Evolutionary conservation across 2,113 vertebrate genomes (phyloP).

Genomic region (Oreotrochilus melanogaster): DNA sequence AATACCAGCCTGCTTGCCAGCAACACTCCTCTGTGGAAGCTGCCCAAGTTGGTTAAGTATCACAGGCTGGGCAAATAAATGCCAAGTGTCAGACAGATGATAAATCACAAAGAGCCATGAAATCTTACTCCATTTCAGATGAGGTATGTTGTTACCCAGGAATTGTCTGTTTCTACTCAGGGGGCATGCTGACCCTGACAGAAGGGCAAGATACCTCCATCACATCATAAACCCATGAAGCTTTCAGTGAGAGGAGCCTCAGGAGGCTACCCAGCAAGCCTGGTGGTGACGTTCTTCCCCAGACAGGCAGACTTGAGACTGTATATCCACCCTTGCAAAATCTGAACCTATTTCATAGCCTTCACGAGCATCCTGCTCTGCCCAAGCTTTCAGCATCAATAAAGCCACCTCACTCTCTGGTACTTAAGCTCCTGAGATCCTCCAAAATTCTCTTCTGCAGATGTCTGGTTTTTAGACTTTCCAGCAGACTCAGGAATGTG

Average conservation of each 20-base stretch:
- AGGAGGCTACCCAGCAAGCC: background rate
- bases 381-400: background rate
- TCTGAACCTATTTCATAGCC: background rate
- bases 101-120: conserved; percentile 25
- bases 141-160: background rate
- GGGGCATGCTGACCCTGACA: conserved; percentile 9
- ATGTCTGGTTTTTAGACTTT: background rate
- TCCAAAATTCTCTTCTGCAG: background rate
- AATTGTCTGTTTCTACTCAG: conserved; percentile 8
- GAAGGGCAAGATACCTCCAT: background rate
- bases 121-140: background rate
- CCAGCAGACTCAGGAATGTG: background rate
- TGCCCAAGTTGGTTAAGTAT: conserved; percentile 41
- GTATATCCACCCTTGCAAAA: background rate
- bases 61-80: conserved; percentile 24
- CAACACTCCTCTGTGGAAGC: background rate
- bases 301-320: background rate
- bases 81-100: conserved; percentile 17
- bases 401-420: background rate
- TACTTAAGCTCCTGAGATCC: background rate
- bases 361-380: background rate
- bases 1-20: conserved; percentile 24
- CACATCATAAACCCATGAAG: background rate
- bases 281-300: background rate
- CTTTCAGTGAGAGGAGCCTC: background rate